Conservation (phyloP, 2,797 vertebrate species). For the Anguilla megastoma region DNA sequence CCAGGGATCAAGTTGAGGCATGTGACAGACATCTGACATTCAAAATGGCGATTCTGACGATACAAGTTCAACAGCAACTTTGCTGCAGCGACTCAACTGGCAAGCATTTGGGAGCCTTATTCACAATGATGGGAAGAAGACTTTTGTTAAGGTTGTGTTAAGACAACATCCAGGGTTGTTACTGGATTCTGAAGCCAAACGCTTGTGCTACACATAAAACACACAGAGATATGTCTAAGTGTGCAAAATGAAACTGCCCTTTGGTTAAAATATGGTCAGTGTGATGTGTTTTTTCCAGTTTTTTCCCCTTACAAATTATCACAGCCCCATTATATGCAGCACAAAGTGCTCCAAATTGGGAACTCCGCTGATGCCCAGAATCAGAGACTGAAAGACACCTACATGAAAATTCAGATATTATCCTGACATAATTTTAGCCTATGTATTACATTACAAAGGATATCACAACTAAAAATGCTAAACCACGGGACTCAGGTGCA, state of each 20-base stretch:
- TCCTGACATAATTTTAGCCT: neutral
- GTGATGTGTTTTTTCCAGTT: neutral
- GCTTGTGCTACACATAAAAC: neutral
- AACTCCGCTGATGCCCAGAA: neutral
- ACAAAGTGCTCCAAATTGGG: neutral
- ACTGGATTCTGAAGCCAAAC: neutral
- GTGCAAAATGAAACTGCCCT: neutral
- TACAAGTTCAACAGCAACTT: neutral
- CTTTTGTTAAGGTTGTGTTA: neutral
- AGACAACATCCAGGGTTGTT: neutral
- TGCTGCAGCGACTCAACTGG: neutral
- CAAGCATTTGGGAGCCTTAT: neutral
- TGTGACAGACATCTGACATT: neutral
- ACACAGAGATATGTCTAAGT: neutral
- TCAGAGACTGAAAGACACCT: neutral
- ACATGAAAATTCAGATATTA: neutral
- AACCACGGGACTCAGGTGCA: neutral
- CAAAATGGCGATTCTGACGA: neutral
- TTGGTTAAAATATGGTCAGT: neutral
- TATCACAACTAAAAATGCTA: neutral
- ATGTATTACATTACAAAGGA: neutral
- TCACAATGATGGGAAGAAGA: neutral
- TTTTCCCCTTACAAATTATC: neutral
- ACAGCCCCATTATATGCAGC: neutral
- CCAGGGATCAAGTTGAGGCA: neutral